Evolutionary conservation across 2,888 invertebrate species (phyloP), one percentile per base, ranked within the genome.

Genomic region (Deilephila elpenor): DNA sequence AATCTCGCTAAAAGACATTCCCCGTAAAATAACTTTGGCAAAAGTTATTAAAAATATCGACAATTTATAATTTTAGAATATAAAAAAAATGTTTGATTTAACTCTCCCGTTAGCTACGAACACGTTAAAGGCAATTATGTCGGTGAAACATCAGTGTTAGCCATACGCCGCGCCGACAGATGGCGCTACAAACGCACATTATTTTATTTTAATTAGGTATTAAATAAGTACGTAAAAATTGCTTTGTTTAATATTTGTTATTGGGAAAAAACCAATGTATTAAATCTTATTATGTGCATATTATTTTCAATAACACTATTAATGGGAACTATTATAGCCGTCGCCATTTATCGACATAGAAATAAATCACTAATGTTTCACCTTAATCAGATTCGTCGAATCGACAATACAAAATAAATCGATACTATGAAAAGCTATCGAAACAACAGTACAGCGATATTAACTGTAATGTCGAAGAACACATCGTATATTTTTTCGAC

Each of bases 81-180:
- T 44, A n/a, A 67, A 51, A 29, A 5, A 64, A 3, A 8, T n/a
- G n/a, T n/a, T n/a, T n/a, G 14, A 7, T 20, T 19, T 51, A 51
- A 17, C 5, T 5, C 44, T 67, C 51, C 44, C 20, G 67, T 25
- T 20, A 44, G 25, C 67, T 67, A 67, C 25, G 67, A 67, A 67
- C 67, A 67, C 67, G 44, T 67, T 29, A 2, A 67, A 67, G 51
- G 51, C 67, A 51, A 67, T 44, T 25, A 25, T 25, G 25, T 67
- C 67, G 51, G 44, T 51, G 17, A 44, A 44, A 44, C 11, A 44
- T 11, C 44, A 14, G 44, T 11, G 14, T 44, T 14, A 14, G 14
- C 44, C 11, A 11, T 44, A 44, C 11, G 11, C 14, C 44, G 44
- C 11, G 11, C 14, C 44, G 44, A 44, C 11, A 44, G 44, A 44